Evolutionary conservation across 2,113 vertebrate species (phyloP), one percentile per base, ranked within the genome.

Genomic region (Meriones unguiculatus): DNA sequence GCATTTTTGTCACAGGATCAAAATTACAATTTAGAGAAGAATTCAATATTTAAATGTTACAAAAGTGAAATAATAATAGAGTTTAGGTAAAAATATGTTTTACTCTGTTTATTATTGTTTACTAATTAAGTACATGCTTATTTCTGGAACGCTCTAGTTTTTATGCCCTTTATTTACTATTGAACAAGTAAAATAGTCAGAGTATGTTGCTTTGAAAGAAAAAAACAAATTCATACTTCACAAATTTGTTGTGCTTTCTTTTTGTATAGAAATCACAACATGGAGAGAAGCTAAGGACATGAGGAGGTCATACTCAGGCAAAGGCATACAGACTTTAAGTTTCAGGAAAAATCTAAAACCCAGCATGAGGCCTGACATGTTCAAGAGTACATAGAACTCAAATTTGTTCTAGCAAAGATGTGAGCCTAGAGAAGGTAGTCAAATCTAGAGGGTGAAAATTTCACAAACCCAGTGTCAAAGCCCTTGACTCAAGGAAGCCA

Each of bases 341-440:
- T 50, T 32, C 7, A 12, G 18, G 9, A 32, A 17, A 84, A 67
- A 7, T 86, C 41, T 67, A 14, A 46, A 28, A 32, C 13, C 57
- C 38, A 30, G 1, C 0, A 1, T 46, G 8, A 25, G 46, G 8
- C 15, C 38, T 30, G 25, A 67, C 1, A 15, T 50, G 10, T 10
- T 8, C 7, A 65, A 62, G 5, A 22, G 7, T 10, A 3, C 8
- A 67, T 11, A 30, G 64, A 32, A 14, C 15, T 14, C 38, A 4
- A 38, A 57, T 41, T 84, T 46, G 8, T 67, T 67, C 15, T 86
- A 32, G 15, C 18, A 9, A 2, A 50, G 28, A 32, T 12, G 14
- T 65, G 5, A 65, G 32, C 1, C 25, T 25, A 67, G 9, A 9
- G 15, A 32, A 32, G 28, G 9, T 32, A 84, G 24, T 67, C 8